Evolutionary conservation across 2,888 invertebrate species (phyloP).

Genomic region (Coleophora flavipennella): DNA sequence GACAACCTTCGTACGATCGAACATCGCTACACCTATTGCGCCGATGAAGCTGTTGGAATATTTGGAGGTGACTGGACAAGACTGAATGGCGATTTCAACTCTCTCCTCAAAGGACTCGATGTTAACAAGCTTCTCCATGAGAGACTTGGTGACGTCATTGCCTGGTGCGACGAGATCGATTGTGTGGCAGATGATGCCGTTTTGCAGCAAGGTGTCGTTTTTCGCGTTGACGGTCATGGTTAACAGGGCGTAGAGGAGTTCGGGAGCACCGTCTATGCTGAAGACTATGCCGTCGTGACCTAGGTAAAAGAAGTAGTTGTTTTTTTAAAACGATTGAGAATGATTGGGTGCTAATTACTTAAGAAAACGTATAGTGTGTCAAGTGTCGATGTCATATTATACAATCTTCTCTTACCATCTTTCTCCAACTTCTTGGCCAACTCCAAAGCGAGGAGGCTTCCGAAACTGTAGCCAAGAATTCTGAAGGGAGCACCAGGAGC

Average conservation of each 20-base stretch:
- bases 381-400: too few relatives aligned
- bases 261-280: conserved; percentile 87
- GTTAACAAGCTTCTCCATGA: conserved; percentile 60
- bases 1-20: conserved; percentile 70
- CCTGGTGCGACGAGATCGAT: conserved; percentile 63
- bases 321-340: too few relatives aligned
- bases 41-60: conserved; percentile 42
- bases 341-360: too few relatives aligned
- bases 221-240: conserved; percentile 56
- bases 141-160: conserved; percentile 36
- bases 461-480: conserved; percentile 92
- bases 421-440: conserved; percentile 80
- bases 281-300: conserved; percentile 74
- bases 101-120: conserved; percentile 73
- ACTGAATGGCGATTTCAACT: conserved; percentile 57
- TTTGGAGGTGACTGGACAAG: conserved; percentile 45
- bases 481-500: conserved; percentile 77
- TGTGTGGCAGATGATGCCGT: conserved; percentile 70
- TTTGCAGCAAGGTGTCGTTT: conserved; percentile 67
- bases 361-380: too few relatives aligned
- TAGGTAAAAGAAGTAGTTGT: conserved; percentile 21
- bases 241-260: conserved; percentile 74
- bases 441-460: conserved; percentile 83
- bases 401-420: conserved; percentile 54
- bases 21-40: conserved; percentile 33